These are phyloP conservation scores for Andrena marginata DNA, from an alignment of 2,888 invertebrate species.

Conservation along the genomic window DNA sequence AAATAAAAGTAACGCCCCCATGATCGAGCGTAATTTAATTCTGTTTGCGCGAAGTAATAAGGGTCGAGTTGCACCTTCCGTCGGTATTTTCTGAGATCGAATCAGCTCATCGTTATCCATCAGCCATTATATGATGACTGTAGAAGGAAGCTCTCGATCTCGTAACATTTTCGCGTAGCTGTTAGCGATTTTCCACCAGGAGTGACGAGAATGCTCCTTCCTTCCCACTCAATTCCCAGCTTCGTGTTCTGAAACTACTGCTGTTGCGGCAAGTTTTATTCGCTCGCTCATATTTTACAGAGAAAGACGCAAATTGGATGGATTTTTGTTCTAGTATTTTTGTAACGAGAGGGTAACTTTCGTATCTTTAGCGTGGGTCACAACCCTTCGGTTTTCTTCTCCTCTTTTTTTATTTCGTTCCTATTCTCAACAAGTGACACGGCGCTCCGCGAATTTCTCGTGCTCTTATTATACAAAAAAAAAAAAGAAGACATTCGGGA, in stretches of 20 bases:
- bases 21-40: conserved; percentile 57
- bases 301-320: neutral
- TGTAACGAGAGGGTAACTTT: neutral
- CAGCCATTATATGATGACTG: conserved; percentile 38
- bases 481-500: conserved; percentile 10
- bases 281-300: neutral
- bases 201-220: conserved; percentile 1
- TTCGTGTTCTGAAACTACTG: neutral
- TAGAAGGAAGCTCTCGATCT: conserved; percentile 4
- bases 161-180: conserved; percentile 15
- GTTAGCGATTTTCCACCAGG: conserved; percentile 12
- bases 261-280: neutral
- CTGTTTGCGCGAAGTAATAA: conserved; percentile 54
- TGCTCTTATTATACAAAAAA: conserved; percentile 25
- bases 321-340: neutral
- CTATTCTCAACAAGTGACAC: neutral
- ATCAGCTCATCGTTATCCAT: conserved; percentile 10
- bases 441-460: neutral
- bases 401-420: neutral
- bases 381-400: neutral
- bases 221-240: conserved; percentile 4
- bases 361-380: neutral
- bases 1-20: conserved; percentile 39
- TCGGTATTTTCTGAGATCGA: conserved; percentile 27
- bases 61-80: conserved; percentile 43